Conservation (phyloP, 2,888 invertebrate genomes). For the Parnassius glacialis region DNA sequence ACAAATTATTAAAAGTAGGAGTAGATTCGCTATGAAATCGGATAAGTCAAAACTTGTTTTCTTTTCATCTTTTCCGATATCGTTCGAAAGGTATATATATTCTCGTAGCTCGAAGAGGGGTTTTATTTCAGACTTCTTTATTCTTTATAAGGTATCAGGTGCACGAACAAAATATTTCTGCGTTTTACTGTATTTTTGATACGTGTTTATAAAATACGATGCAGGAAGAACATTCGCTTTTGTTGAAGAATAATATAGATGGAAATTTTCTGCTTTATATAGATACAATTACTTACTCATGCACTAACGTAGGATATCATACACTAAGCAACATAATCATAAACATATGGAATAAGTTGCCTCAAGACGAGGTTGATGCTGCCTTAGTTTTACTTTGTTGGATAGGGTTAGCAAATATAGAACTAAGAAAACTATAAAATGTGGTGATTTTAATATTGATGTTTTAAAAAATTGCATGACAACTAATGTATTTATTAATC, state of each 20-base stretch:
- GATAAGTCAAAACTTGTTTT: constrained; percentile 18
- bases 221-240: background rate
- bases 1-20: background rate
- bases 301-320: too few relatives aligned
- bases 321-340: too few relatives aligned
- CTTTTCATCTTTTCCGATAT: constrained; percentile 5
- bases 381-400: too few relatives aligned
- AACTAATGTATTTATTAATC: too few relatives aligned
- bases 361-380: too few relatives aligned
- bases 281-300: too few relatives aligned
- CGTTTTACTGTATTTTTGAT: constrained; percentile 28
- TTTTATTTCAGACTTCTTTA: constrained; percentile 20
- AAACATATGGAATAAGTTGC: too few relatives aligned
- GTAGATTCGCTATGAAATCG: constrained; percentile 3
- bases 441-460: too few relatives aligned
- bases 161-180: constrained; percentile 18
- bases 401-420: too few relatives aligned
- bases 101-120: background rate
- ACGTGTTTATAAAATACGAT: constrained; percentile 17
- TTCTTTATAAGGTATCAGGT: constrained; percentile 27
- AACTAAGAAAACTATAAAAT: too few relatives aligned
- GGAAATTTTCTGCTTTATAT: too few relatives aligned
- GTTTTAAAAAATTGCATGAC: too few relatives aligned
- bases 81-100: constrained; percentile 16
- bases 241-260: constrained; percentile 6